A percentile compares a stretch with the other conserved stretches of the same genome.
These are phyloP conservation scores for Palythoa heliodiscus DNA, from an alignment of 92 coral and sea anemone genomes.

Conservation along the genomic window DNA sequence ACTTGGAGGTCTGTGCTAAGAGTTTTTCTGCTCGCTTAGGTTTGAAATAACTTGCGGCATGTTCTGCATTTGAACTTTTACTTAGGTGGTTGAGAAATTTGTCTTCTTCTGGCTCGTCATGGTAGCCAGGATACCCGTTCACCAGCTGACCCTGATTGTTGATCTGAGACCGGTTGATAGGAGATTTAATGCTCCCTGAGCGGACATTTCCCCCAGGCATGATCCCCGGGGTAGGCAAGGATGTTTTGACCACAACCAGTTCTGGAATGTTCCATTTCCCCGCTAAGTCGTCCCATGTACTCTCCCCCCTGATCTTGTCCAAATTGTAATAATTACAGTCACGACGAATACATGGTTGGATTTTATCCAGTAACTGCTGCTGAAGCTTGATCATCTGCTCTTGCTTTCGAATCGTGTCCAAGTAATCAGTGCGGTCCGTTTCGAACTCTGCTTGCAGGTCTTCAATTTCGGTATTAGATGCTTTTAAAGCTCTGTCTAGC, in stretches of 20 bases:
- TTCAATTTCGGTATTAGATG: constrained; percentile 73
- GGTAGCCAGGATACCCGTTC: constrained; percentile 69
- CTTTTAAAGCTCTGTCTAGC: constrained; percentile 65
- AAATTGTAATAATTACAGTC: constrained; percentile 94
- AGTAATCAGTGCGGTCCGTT: constrained; percentile 84
- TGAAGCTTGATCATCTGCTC: constrained; percentile 88
- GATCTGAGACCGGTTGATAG: constrained; percentile 74
- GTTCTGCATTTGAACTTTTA: constrained; percentile 69
- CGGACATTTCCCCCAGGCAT: constrained; percentile 72
- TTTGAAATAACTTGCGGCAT: constrained; percentile 85
- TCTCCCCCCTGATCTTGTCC: constrained; percentile 79
- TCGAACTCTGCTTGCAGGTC: constrained; percentile 88
- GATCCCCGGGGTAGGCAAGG: constrained; percentile 90
- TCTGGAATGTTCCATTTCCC: constrained; percentile 90
- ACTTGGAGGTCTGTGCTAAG: constrained; percentile 69
- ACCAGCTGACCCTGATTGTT: constrained; percentile 73
- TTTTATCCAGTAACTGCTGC: constrained; percentile 86
- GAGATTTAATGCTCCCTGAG: constrained; percentile 64
- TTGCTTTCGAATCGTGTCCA: constrained; percentile 87
- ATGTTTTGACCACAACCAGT: constrained; percentile 82
- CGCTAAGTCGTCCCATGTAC: constrained; percentile 85
- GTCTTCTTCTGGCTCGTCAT: constrained; percentile 83
- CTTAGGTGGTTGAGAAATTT: constrained; percentile 80
- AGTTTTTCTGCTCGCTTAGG: constrained; percentile 93
- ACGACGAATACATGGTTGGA: constrained; percentile 95